These are phyloP conservation scores for Brachycybe producta DNA, from an alignment of 2,888 invertebrate species.

Conservation along the genomic window DNA sequence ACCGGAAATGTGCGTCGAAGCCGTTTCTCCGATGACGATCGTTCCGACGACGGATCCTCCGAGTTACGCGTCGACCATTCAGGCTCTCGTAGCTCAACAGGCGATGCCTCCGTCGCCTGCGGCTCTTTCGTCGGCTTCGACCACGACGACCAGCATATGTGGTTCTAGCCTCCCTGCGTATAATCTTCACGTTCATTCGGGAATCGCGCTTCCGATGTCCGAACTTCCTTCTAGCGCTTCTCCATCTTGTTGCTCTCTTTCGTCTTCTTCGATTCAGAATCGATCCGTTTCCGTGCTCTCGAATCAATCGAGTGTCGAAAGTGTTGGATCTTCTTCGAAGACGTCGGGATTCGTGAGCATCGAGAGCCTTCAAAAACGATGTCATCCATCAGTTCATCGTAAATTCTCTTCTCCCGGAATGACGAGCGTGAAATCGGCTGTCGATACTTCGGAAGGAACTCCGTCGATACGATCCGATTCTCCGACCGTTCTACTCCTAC, in stretches of 20 bases:
- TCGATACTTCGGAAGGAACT: too few relatives aligned
- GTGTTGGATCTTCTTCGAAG: too few relatives aligned
- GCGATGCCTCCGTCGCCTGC: constrained; percentile 42
- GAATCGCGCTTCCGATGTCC: constrained; percentile 38
- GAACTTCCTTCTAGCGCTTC: constrained; percentile 28
- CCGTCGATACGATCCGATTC: too few relatives aligned
- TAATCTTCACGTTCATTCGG: constrained; percentile 24
- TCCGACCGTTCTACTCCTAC: too few relatives aligned
- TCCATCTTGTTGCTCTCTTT: constrained; percentile 65
- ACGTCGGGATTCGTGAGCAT: too few relatives aligned
- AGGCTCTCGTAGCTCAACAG: constrained; percentile 51
- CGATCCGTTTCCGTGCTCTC: too few relatives aligned
- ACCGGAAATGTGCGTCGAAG: constrained; percentile 13
- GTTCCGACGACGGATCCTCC: constrained; percentile 69
- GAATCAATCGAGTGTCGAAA: too few relatives aligned
- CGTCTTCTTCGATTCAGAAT: constrained; percentile 89
- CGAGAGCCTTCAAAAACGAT: too few relatives aligned
- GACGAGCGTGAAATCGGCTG: too few relatives aligned
- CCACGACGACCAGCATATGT: constrained; percentile 22
- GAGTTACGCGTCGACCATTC: constrained; percentile 83
- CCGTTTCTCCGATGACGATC: constrained; percentile 13
- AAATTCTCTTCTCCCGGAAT: constrained; percentile 51
- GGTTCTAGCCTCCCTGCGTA: constrained; percentile 17
- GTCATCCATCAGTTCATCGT: constrained; percentile 53
- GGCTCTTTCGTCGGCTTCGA: constrained; percentile 35